These are phyloP conservation scores for Rhagonycha fulva DNA, from an alignment of 2,888 invertebrate genomes.

Conservation along the genomic window DNA sequence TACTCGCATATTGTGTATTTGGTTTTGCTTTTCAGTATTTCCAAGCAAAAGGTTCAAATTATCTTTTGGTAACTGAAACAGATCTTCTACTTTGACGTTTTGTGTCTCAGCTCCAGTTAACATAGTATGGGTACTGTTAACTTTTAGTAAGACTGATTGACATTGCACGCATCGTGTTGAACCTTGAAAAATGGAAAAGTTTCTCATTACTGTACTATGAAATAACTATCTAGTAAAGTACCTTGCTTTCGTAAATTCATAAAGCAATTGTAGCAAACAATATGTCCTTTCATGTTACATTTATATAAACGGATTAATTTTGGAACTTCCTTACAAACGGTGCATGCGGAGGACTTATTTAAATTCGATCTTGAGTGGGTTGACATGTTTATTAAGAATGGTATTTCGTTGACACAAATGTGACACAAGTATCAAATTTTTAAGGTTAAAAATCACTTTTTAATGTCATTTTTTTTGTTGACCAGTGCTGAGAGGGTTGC, in stretches of 20 bases:
- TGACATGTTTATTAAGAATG: not conserved
- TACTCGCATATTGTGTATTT: not conserved
- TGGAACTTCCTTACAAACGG: conserved; percentile 4
- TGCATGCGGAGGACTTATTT: not conserved
- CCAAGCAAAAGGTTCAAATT: conserved; percentile 3
- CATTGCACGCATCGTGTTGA: conserved; percentile 7
- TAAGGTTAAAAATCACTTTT: no score
- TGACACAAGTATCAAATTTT: no score
- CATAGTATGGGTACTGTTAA: not conserved
- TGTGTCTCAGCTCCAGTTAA: not conserved
- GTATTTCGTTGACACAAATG: no score
- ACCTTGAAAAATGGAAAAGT: no score
- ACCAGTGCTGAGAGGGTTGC: no score
- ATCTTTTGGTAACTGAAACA: conserved; percentile 13
- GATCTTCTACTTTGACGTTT: conserved; percentile 8
- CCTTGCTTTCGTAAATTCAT: conserved; percentile 6
- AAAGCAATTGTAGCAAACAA: conserved; percentile 14
- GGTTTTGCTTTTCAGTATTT: not conserved
- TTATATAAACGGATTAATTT: conserved; percentile 3
- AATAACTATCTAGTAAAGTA: no score
- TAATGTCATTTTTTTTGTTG: no score
- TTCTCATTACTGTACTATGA: no score
- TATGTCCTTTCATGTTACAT: conserved; percentile 14
- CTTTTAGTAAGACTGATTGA: conserved; percentile 10
- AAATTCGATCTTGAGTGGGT: not conserved